Evolutionary conservation across 2,888 invertebrate species (phyloP).

Genomic region (Drosophila atroscutellata): DNA sequence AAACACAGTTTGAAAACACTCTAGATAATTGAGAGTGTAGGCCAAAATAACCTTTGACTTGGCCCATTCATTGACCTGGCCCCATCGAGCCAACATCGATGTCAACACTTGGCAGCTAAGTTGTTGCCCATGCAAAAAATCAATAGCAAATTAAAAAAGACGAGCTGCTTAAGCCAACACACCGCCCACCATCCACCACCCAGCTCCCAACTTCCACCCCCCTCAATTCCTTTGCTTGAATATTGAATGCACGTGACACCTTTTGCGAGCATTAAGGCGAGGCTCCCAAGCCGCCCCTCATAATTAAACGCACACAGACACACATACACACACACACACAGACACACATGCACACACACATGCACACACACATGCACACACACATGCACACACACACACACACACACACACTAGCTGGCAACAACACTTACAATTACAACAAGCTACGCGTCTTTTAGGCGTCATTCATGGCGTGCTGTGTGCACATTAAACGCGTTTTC

Average conservation of each 20-base stretch:
- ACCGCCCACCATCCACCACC: neutral
- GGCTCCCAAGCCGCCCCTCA: conserved; percentile 11
- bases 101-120: conserved; percentile 62
- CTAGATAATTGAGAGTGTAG: conserved; percentile 33
- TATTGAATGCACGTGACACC: conserved; percentile 63
- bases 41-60: conserved; percentile 21
- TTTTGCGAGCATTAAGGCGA: conserved; percentile 44
- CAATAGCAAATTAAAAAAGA: conserved; percentile 56
- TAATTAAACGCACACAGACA: neutral
- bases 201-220: neutral
- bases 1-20: conserved; percentile 29
- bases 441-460: conserved; percentile 77
- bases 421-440: conserved; percentile 32
- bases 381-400: conserved; percentile 43
- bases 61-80: conserved; percentile 56
- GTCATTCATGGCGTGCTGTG: conserved; percentile 81
- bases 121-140: conserved; percentile 49
- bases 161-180: conserved; percentile 40
- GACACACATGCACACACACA: neutral
- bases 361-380: conserved; percentile 28
- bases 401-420: conserved; percentile 19
- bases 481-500: conserved; percentile 64
- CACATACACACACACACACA: neutral
- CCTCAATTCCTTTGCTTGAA: neutral
- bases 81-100: conserved; percentile 28